Conservation (phyloP, 1,140 invertebrate genomes). For the Heliconius nattereri region DNA sequence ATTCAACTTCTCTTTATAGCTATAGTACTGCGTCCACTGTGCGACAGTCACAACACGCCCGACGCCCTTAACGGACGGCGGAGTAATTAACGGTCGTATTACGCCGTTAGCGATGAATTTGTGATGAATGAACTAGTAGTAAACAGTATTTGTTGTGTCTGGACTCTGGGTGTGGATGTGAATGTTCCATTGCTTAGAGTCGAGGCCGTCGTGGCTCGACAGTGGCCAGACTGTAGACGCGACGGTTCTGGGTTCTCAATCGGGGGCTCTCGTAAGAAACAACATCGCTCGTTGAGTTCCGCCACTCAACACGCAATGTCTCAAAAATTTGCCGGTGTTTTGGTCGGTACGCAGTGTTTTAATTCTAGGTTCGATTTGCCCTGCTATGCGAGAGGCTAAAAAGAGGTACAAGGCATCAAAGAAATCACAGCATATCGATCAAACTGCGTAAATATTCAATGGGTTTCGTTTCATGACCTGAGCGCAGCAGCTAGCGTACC, state of each 20-base stretch:
- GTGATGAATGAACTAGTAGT: slow-evolving; percentile 15
- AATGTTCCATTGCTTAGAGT: too few relatives aligned
- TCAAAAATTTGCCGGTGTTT: neutral
- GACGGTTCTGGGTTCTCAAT: neutral
- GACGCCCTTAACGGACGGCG: slow-evolving; percentile 8
- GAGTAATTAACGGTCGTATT: slow-evolving; percentile 19
- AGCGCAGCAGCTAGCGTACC: too few relatives aligned
- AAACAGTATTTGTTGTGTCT: neutral
- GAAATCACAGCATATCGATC: slow-evolving; percentile 11
- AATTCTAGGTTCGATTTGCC: too few relatives aligned
- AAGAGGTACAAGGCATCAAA: too few relatives aligned
- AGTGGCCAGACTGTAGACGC: too few relatives aligned
- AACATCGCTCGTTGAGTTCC: neutral
- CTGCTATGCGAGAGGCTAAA: too few relatives aligned
- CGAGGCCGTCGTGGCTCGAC: too few relatives aligned
- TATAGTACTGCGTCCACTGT: neutral
- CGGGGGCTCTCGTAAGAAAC: too few relatives aligned
- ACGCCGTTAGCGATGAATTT: slow-evolving; percentile 4
- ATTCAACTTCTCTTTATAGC: neutral
- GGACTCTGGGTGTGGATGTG: too few relatives aligned
- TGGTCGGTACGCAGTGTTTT: too few relatives aligned
- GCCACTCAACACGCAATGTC: neutral
- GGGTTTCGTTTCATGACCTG: slow-evolving; percentile 2
- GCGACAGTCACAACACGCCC: neutral
- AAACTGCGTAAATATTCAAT: slow-evolving; percentile 17